phyloP scores from a whole-genome alignment of 2,888 invertebrate species.

The Tipula vernalis region DNA sequence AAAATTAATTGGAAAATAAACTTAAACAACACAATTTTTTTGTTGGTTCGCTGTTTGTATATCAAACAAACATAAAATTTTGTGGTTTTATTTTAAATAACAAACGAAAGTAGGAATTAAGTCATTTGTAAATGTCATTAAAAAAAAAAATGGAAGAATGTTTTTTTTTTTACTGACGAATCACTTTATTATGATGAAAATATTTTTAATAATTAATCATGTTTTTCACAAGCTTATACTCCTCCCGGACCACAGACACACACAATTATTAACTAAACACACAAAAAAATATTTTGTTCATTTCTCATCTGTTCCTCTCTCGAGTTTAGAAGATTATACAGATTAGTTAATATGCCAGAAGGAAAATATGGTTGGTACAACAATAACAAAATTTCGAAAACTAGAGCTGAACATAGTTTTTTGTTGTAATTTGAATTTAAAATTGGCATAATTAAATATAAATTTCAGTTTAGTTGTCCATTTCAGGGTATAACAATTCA shows the following conservation, averaged over 20 bases:
- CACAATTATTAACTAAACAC: not conserved
- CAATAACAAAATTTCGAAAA: too few relatives aligned
- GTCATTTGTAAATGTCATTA: not conserved
- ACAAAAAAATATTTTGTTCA: not conserved
- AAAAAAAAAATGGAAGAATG: not conserved
- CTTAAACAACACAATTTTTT: not conserved
- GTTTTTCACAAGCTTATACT: not conserved
- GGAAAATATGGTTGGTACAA: not conserved
- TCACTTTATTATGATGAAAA: not conserved
- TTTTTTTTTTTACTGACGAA: not conserved
- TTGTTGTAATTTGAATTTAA: too few relatives aligned
- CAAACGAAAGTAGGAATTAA: not conserved
- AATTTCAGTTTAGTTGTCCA: too few relatives aligned
- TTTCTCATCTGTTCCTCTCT: not conserved
- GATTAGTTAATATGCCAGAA: not conserved
- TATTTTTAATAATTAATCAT: not conserved
- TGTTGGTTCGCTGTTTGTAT: not conserved
- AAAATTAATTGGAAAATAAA: not conserved
- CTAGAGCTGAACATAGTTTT: too few relatives aligned
- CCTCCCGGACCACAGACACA: not conserved
- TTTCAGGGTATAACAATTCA: too few relatives aligned
- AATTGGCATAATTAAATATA: too few relatives aligned
- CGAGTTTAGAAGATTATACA: not conserved
- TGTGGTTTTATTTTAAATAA: not conserved
- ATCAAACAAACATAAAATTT: not conserved